phyloP scores from a whole-genome alignment of 2,888 invertebrate species.

The Dimorphilus gyrociliatus region DNA sequence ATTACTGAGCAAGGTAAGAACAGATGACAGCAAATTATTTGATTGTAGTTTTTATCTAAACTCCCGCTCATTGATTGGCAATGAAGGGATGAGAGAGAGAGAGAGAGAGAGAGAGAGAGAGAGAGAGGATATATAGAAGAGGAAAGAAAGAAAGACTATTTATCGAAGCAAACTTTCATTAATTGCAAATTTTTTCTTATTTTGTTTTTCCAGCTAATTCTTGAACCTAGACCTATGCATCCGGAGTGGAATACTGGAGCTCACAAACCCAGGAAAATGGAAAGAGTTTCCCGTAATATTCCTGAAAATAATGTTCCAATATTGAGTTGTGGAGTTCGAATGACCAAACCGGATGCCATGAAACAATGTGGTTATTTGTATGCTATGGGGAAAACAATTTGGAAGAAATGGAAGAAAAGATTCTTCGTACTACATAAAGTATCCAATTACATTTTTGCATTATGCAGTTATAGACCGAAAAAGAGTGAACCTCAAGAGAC shows the following conservation, averaged over 20 bases:
- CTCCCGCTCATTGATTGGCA: background rate
- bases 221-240: slow-evolving; percentile 38
- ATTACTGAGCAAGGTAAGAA: slow-evolving; percentile 64
- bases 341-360: slow-evolving; percentile 98
- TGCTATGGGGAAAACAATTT: slow-evolving; percentile 64
- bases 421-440: slow-evolving; percentile 97
- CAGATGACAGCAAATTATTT: background rate
- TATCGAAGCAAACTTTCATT: slow-evolving; percentile 1
- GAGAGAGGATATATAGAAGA: background rate
- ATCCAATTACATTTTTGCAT: slow-evolving; percentile 97
- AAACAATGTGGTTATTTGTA: slow-evolving; percentile 73
- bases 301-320: slow-evolving; percentile 78
- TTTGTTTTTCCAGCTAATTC: slow-evolving; percentile 32
- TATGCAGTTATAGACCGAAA: slow-evolving; percentile 98
- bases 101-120: slow-evolving; percentile 1
- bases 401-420: slow-evolving; percentile 98
- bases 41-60: background rate
- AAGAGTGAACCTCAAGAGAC: slow-evolving; percentile 98
- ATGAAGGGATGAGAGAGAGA: background rate
- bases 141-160: slow-evolving; percentile 1
- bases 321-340: slow-evolving; percentile 88
- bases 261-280: too few species aligned
- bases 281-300: slow-evolving; percentile 67
- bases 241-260: slow-evolving; percentile 93
- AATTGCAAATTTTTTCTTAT: background rate